Evolutionary conservation across 2,888 invertebrate genomes (phyloP), one percentile per base, ranked within the genome.

Genomic region (Periphyllus acericola): DNA sequence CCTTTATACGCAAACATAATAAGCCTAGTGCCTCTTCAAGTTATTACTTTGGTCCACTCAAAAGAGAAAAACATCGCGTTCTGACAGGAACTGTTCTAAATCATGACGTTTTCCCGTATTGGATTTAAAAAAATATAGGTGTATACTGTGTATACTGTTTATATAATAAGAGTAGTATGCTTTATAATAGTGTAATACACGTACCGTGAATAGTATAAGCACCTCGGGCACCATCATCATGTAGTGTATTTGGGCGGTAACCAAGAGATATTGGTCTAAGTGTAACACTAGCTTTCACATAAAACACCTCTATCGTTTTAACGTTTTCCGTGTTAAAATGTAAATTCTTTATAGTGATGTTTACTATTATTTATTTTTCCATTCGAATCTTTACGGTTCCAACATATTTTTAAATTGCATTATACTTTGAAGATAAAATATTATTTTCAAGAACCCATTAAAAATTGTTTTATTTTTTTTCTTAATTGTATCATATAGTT

Each of bases 11-110:
- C 84, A 84, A 83, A 76, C 46, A 75, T 83, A 75, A 83, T 75
- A 83, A 83, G 68, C 76, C 60, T 46, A 17, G 75, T 36, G 66
- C 76, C 75, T 78, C 84, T 68, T 85, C 32, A 66, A 68, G 76
- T 85, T 85, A 85, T 85, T 85, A 78, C 76, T 85, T 84, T 68
- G 11, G 84, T 76, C 46, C 76, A 84, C 76, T 84, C 84, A 68
- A 76, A 84, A 84, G 36, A 55, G 32, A 76, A 76, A 52, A 78
- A 78, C 66, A 68, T 85, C 68, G 32, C 68, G 32, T 78, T n/a
- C 32, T 68, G 84, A 68, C 84, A 85, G 84, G 46, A 85, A 52
- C 76, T 32, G 68, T 78, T 85, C 84, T n/a, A 21, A 52, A 68
- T 66, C 46, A n/a, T 78, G 68, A 78, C 76, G 84, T 76, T 85